Base-by-base conservation (phyloP, 2,113 vertebrate species). In the Actinemys pallida region DNA sequence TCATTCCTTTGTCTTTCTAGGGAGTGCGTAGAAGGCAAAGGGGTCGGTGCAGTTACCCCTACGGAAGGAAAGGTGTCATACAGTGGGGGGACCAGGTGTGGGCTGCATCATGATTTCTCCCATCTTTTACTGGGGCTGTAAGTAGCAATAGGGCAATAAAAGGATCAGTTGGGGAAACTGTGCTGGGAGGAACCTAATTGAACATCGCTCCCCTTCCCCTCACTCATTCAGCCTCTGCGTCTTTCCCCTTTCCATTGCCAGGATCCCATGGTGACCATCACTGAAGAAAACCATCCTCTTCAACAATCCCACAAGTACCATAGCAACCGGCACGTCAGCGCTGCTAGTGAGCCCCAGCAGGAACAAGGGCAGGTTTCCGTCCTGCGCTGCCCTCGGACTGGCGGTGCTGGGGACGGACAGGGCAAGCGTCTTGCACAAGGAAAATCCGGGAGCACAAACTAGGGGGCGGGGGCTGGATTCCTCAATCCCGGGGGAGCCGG, bases 251-350 rank as follows among this genome's bases (percentile, higher is more conserved):
- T 92, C 96, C 94, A 69, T 90, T 47, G 89, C 79, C 92, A 91
- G 98, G 97, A 97, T 97, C 98, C 97, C 98, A 94, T 98, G 96
- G 98, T 95, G 97, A 99, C 98, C 24, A 47, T 35, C n/a, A 91
- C 76, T 96, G 95, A 97, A 97, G 97, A 95, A 92, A 98, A 97
- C 97, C 97, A 94, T 96, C 98, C 96, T 96, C 98, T 96, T 87
- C 86, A 54, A 96, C 93, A 91, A 96, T 94, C 97, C 39, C 96
- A 14, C 84, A 97, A 20, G 98, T 96, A 89, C 98, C 98, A 98
- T 98, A 96, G 98, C 95, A 97, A 99, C 98, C 35, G 50, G 96
- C 79, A 95, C 96, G 96, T 98, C 98, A 97, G 96, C 92, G 83
- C 75, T 82, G 88, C 94, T 93, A 86, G 92, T 81, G 79, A 22